Percentiles rank a stretch among this genome's conserved stretches.
phyloP scores from a whole-genome alignment of 1,140 invertebrate species.

The Asobara japonica region DNA sequence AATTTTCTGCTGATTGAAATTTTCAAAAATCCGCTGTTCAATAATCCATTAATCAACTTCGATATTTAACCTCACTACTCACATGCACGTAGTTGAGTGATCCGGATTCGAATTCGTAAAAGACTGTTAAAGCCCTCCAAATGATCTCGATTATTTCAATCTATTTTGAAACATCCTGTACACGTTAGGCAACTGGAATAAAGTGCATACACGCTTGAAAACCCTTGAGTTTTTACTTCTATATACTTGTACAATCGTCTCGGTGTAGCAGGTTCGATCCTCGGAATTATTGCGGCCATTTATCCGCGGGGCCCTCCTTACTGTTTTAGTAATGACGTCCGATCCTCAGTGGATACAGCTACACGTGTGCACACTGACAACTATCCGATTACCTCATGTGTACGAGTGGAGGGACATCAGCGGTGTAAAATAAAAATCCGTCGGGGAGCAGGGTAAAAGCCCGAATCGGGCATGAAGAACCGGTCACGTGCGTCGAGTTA shows the following conservation, averaged over 20 bases:
- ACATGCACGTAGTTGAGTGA: too few species aligned
- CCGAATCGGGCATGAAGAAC: constrained; percentile 30
- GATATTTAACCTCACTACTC: too few species aligned
- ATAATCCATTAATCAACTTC: too few species aligned
- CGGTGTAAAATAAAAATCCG: constrained; percentile 22
- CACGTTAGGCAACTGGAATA: neutral
- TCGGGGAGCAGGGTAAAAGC: constrained; percentile 20
- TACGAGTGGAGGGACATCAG: neutral
- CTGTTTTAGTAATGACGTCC: constrained; percentile 58
- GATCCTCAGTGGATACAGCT: neutral
- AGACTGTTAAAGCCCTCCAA: too few species aligned
- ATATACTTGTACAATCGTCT: constrained; percentile 55
- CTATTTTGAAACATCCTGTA: too few species aligned
- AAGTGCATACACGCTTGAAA: constrained; percentile 7
- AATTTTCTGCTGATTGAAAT: too few species aligned
- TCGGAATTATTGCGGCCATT: constrained; percentile 54
- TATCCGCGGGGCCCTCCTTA: constrained; percentile 45
- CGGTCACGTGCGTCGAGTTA: constrained; percentile 29
- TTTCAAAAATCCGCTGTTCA: too few species aligned
- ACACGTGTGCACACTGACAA: constrained; percentile 14
- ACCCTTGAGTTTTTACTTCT: constrained; percentile 27
- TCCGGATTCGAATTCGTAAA: too few species aligned
- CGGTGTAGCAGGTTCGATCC: constrained; percentile 25
- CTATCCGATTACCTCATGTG: neutral
- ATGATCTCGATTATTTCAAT: too few species aligned